Evolutionary conservation across 2,113 vertebrate species (phyloP).

Genomic region (Xiphophorus couchianus): DNA sequence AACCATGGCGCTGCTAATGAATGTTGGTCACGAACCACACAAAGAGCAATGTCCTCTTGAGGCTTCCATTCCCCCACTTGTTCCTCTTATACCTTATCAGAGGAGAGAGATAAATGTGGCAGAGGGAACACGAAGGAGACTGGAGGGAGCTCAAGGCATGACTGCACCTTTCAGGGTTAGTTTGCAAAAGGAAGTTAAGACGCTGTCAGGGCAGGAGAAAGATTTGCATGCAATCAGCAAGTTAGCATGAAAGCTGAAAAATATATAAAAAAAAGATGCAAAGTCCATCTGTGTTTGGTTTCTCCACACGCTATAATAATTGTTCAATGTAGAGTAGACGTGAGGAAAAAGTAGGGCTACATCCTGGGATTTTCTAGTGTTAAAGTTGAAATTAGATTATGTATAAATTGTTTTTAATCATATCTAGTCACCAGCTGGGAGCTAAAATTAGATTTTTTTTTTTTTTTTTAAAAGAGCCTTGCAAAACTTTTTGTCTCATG

Average conservation of each 20-base stretch:
- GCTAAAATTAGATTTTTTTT: too few species aligned
- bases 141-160: neutral
- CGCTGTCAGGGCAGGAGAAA: neutral
- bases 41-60: slow-evolving; percentile 11
- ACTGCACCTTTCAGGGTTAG: neutral
- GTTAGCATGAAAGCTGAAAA: neutral
- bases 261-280: slow-evolving; percentile 21
- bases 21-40: slow-evolving; percentile 41
- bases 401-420: neutral
- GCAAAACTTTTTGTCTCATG: neutral
- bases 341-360: neutral
- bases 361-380: neutral
- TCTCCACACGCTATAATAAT: neutral
- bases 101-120: slow-evolving; percentile 29
- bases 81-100: slow-evolving; percentile 21
- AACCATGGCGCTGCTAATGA: slow-evolving; percentile 27
- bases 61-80: slow-evolving; percentile 13
- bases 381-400: neutral
- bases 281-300: slow-evolving; percentile 12
- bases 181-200: slow-evolving; percentile 5
- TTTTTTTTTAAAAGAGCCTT: neutral
- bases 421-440: too few species aligned
- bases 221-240: slow-evolving; percentile 34
- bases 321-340: slow-evolving; percentile 13
- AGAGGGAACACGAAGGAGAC: slow-evolving; percentile 2